phyloP scores from a whole-genome alignment of 2,113 vertebrate genomes.

The Passer domesticus region DNA sequence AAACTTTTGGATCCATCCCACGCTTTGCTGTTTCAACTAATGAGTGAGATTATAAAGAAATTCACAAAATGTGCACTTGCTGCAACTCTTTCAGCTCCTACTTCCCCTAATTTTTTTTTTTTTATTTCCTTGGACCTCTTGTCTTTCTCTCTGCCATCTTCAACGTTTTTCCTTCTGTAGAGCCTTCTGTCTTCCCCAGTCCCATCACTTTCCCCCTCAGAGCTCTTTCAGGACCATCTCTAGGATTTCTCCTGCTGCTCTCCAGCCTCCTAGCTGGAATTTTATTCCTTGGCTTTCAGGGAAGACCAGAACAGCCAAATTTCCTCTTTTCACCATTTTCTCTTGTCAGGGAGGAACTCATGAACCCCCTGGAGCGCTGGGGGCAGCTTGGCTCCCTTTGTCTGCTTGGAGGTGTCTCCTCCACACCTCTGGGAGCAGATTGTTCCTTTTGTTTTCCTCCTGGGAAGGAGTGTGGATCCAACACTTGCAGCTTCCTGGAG shows the following conservation, averaged over 20 bases:
- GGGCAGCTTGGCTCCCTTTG: not conserved
- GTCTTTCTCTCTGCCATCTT: not conserved
- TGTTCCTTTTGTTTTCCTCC: not conserved
- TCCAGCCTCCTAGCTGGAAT: not conserved
- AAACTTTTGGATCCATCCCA: not conserved
- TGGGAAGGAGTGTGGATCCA: not conserved
- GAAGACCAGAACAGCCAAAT: not conserved
- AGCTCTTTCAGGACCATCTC: not conserved
- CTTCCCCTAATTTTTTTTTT: not conserved
- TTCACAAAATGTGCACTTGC: not conserved
- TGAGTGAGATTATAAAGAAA: not conserved
- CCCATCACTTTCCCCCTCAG: not conserved
- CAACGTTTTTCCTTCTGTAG: not conserved
- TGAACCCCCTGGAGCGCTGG: rapidly evolving
- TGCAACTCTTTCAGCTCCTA: not conserved
- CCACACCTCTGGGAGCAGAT: not conserved
- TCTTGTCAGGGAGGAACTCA: not conserved
- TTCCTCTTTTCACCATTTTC: not conserved
- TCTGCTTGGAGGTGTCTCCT: not conserved
- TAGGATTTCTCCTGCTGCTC: not conserved
- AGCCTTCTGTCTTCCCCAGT: not conserved
- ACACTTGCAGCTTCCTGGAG: not conserved
- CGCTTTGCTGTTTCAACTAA: not conserved
- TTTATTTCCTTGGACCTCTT: not conserved
- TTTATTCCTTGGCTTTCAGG: not conserved